Conservation (phyloP, 2,113 vertebrate species). For the Erythrocercus mccallii region DNA sequence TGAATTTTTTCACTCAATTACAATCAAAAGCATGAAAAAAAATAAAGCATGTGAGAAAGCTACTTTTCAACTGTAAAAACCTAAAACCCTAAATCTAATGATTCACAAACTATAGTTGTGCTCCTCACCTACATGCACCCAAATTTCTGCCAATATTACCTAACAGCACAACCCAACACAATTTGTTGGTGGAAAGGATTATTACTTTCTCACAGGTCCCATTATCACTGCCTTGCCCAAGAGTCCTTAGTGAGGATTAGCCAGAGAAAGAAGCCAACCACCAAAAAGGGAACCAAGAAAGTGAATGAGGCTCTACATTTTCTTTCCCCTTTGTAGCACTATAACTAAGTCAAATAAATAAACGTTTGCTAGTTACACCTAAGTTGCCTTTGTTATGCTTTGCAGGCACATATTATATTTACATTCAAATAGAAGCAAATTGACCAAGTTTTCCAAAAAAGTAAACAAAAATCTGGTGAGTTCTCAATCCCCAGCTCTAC, state of each 20-base stretch:
- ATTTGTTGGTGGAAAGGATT: not conserved
- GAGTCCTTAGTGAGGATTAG: not conserved
- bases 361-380: not conserved
- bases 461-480: not conserved
- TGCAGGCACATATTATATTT: not conserved
- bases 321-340: not conserved
- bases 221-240: not conserved
- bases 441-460: not conserved
- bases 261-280: not conserved
- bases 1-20: not conserved
- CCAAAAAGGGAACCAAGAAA: not conserved
- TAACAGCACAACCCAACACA: not conserved
- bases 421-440: not conserved
- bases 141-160: not conserved
- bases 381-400: not conserved
- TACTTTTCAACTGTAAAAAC: not conserved
- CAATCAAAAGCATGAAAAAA: not conserved
- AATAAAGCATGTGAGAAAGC: not conserved
- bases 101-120: not conserved
- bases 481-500: fast-evolving
- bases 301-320: not conserved
- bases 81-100: not conserved
- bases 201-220: not conserved
- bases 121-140: not conserved
- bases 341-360: not conserved